Evolutionary conservation across 2,797 vertebrate genomes (phyloP).

Genomic region (Pseudochaenichthys georgianus): DNA sequence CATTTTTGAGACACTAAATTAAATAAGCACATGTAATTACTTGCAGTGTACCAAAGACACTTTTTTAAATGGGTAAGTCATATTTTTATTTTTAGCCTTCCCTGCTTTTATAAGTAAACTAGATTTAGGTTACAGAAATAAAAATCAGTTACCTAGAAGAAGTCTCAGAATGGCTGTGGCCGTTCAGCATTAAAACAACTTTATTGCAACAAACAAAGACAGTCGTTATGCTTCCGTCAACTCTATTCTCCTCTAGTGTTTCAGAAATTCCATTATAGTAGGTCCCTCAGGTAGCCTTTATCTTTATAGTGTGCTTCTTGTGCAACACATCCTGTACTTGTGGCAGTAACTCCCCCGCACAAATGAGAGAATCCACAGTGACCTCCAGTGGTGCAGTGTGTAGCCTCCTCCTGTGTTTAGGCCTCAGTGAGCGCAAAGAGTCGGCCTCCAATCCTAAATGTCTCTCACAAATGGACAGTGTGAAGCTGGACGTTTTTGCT

Average conservation of each 20-base stretch:
- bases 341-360: constrained; percentile 71
- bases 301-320: constrained; percentile 83
- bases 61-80: neutral
- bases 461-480: constrained; percentile 72
- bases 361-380: neutral
- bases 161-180: neutral
- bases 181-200: constrained; percentile 5
- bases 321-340: constrained; percentile 81
- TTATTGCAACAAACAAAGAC: neutral
- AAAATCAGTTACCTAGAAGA: neutral
- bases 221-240: neutral
- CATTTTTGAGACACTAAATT: no score
- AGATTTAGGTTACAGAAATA: neutral
- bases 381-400: constrained; percentile 4
- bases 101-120: neutral
- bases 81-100: constrained; percentile 4
- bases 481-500: constrained; percentile 76
- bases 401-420: constrained; percentile 73
- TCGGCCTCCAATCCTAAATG: constrained; percentile 57
- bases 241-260: constrained; percentile 15
- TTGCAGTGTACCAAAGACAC: neutral
- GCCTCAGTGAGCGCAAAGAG: constrained; percentile 71
- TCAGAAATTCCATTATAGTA: constrained; percentile 1
- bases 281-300: constrained; percentile 73
- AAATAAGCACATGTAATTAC: no score